Percentiles rank a stretch among this genome's conserved stretches.
These are phyloP conservation scores for Chaetorhynchus papuensis DNA, from an alignment of 2,113 vertebrate genomes.

Conservation along the genomic window DNA sequence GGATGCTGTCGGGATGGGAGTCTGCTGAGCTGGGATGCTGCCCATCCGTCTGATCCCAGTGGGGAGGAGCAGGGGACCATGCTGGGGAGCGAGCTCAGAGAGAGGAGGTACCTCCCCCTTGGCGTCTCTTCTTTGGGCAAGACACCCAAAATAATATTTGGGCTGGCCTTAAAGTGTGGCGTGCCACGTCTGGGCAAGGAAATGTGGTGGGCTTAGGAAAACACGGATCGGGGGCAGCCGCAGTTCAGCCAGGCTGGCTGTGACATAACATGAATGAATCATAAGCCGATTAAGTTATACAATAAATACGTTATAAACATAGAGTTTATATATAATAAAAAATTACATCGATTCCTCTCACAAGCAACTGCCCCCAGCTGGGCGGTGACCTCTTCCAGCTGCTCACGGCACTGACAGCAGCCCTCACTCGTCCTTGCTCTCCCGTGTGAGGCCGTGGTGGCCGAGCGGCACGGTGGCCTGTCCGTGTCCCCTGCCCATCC, in stretches of 20 bases:
- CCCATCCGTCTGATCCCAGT: neutral
- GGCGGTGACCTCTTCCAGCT: neutral
- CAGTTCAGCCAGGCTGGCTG: neutral
- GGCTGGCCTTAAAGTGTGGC: neutral
- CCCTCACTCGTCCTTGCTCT: neutral
- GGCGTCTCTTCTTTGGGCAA: neutral
- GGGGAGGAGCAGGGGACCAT: neutral
- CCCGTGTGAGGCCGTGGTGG: rapidly evolving
- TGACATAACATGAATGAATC: neutral
- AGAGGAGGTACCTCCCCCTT: neutral
- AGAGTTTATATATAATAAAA: neutral
- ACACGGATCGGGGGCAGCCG: neutral
- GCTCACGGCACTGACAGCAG: rapidly evolving
- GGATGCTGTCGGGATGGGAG: neutral
- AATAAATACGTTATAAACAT: neutral
- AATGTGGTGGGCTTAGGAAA: neutral
- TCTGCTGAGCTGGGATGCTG: neutral
- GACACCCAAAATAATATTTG: slow-evolving; percentile 45
- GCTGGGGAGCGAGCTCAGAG: neutral
- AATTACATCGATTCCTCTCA: neutral
- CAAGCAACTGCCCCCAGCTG: neutral
- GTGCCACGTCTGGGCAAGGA: rapidly evolving
- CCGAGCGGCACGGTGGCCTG: rapidly evolving
- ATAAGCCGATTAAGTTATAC: no score
- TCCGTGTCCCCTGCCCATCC: rapidly evolving